Base-by-base conservation (phyloP, 37 sponge, comb jelly and placozoan species). In the Aplysina aerophoba region DNA sequence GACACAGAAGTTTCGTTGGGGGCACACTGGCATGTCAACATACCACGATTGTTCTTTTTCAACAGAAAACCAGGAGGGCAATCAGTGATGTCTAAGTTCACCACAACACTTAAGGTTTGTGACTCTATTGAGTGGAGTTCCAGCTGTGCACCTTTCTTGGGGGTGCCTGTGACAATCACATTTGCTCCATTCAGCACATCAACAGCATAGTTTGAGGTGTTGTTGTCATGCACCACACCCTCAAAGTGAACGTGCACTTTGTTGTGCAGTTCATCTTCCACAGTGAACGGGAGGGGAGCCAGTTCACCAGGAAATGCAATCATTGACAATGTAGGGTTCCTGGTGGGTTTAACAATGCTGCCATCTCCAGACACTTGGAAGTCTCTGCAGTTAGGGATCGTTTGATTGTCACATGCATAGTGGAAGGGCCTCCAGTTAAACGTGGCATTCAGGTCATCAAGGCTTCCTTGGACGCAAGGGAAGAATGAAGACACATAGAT, bases 401-500 rank as follows among this genome's bases (percentile, higher is more conserved):
- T 34, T 0, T 8, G 0, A 41, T 4, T 13, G 22, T 58, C 63
- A 34, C 40, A 55, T 0, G 35, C 33, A 21, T 82, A 73, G 54
- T 22, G 33, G 72, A 68, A 82, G 16, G 53, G 33, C 57, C 59
- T 78, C 91, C 84, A 87, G 6, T 44, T 44, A 28, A 90, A 84
- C 0, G 78, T 37, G 0, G 4, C 55, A 15, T 22, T 81, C 0
- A 55, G 11, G 0, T 35, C 44, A 22, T 58, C 34, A 28, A 12
- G 11, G 73, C 28, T 38, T 22, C 8, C 22, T 20, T 80, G 15
- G 55, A 87, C 16, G 39, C 93, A 92, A 14, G 89, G 80, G 0
- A 84, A 62, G 22, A 92, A 21, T 4, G 93, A 89, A 21, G 88
- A 85, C 0, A 86, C 72, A 80, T 86, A 79, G 16, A 92, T 92